Percentiles rank a stretch among this genome's conserved stretches.
Evolutionary conservation across 2,888 invertebrate species (phyloP).

Genomic region (Periphyllus acericola): DNA sequence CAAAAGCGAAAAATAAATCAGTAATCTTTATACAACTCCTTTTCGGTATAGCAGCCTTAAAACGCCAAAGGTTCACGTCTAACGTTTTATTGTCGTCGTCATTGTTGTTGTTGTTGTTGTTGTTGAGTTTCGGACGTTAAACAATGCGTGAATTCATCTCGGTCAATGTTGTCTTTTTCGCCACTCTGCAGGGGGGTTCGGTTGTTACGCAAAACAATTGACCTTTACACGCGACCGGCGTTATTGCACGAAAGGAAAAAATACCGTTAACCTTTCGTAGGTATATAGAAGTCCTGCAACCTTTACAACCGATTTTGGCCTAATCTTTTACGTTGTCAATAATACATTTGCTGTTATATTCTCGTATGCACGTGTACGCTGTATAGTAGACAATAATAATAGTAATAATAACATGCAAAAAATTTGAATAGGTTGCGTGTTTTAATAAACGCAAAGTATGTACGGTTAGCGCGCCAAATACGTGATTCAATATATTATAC

Average conservation of each 20-base stretch:
- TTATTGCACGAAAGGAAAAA: constrained; percentile 17
- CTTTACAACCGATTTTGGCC: constrained; percentile 9
- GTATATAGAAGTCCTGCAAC: constrained; percentile 8
- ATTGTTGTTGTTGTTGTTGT: background rate
- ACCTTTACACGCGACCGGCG: constrained; percentile 32
- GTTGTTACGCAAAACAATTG: constrained; percentile 42
- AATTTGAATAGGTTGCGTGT: background rate
- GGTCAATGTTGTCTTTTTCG: background rate
- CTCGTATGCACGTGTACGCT: background rate
- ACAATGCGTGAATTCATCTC: background rate
- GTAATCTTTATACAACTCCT: background rate
- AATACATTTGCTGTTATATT: background rate
- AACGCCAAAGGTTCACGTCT: background rate
- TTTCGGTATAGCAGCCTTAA: background rate
- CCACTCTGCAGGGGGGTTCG: background rate
- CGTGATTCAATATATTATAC: too few species aligned
- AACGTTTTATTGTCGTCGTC: background rate
- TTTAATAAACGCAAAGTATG: background rate
- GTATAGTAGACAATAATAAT: background rate
- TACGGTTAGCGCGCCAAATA: background rate
- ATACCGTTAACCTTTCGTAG: constrained; percentile 35
- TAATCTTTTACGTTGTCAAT: background rate
- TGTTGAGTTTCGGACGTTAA: background rate
- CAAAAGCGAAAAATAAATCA: background rate
- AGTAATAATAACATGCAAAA: background rate